phyloP scores from a whole-genome alignment of 2,797 vertebrate genomes.

The Cyprinella venusta region DNA sequence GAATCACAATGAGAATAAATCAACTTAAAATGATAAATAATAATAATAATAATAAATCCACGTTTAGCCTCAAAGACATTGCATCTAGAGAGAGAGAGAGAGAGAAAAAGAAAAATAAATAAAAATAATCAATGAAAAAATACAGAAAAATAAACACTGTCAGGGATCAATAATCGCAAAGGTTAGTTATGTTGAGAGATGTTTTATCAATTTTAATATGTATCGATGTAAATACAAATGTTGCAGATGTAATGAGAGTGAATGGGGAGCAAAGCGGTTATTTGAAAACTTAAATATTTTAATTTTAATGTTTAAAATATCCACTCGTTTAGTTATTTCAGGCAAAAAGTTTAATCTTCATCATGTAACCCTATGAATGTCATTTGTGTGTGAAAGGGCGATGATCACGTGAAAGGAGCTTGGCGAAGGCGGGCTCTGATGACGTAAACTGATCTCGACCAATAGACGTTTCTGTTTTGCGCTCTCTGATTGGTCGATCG shows the following conservation, averaged over 20 bases:
- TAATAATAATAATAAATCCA: too few species aligned
- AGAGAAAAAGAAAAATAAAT: not conserved
- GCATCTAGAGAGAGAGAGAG: not conserved
- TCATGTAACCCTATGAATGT: not conserved
- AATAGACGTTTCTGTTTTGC: constrained; percentile 29
- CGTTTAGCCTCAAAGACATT: not conserved
- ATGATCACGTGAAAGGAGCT: constrained; percentile 9
- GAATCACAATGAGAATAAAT: not conserved
- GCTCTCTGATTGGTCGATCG: constrained; percentile 24
- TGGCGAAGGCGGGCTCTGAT: constrained; percentile 7
- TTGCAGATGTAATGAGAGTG: not conserved
- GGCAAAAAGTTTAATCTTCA: not conserved
- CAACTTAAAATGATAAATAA: not conserved
- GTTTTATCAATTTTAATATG: not conserved
- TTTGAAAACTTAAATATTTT: too few species aligned
- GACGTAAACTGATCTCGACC: not conserved
- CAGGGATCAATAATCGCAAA: not conserved
- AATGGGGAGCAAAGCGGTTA: not conserved
- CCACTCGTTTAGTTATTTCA: not conserved
- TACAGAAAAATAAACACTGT: not conserved
- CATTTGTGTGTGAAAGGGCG: not conserved
- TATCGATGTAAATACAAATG: not conserved
- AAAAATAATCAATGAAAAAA: too few species aligned
- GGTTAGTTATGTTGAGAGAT: not conserved
- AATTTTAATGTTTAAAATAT: not conserved